Base-by-base conservation (phyloP, 92 coral and sea anemone species). In the Epizoanthus stellaris region DNA sequence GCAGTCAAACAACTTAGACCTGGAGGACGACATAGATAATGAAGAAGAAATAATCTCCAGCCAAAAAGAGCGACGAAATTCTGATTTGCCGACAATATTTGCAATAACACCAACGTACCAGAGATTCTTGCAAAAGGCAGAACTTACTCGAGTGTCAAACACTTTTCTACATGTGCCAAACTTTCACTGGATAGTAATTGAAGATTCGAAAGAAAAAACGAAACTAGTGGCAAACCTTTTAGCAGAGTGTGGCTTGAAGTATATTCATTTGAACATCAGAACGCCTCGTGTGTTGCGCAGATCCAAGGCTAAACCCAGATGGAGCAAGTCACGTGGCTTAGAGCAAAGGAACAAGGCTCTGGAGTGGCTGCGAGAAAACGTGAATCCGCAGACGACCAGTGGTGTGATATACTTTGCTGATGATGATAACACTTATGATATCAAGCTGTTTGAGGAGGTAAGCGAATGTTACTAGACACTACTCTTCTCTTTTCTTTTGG, bases 341-440 rank as follows among this genome's bases (percentile, higher is more conserved):
- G 98, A 95, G 67, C 98, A 95, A 72, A 73, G 98, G 62, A 95
- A 95, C 74, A 30, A 87, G 12, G 98, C 93, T 8, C 70, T 95
- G 67, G 74, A 87, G 6, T 95, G 98, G 98, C 72, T 95, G 73
- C 88, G 97, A 14, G 73, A 73, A 16, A 89, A 93, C 23, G 82
- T 95, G 17, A 91, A 89, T 19, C 83, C 95, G 8, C 86, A 89
- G 39, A 68, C 70, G 79, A 95, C 97, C 0, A 91, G 88, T 68
- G 98, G 97, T 21, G 97, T 93, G 34, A 93, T 95, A 25, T 95
- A 95, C 74, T 95, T 95, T 87, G 98, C 97, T 30, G 98, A 95
- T 72, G 98, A 95, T 49, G 98, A 95, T 67, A 95, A 95, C 58
- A 95, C 97, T 2, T 95, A 93, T 72, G 97, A 95, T 67, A 77